These are phyloP conservation scores for Drosophila eohydei DNA, from an alignment of 2,888 invertebrate genomes.

Conservation along the genomic window DNA sequence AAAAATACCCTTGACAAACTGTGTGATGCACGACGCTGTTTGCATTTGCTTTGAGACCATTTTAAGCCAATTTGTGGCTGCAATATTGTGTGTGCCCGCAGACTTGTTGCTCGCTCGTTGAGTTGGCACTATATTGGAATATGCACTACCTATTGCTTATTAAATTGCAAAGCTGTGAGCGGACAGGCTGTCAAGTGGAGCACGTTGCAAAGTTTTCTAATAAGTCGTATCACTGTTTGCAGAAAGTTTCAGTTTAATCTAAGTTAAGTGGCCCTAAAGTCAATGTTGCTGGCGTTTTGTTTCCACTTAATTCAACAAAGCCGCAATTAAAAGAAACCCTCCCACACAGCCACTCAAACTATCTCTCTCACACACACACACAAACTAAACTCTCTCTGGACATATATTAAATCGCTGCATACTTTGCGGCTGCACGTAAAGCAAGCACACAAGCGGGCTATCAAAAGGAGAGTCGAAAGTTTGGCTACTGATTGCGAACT, in stretches of 20 bases:
- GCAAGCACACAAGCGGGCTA: constrained; percentile 34
- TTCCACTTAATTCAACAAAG: background rate
- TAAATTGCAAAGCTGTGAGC: constrained; percentile 4
- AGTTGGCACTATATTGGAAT: background rate
- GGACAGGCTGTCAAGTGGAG: constrained; percentile 1
- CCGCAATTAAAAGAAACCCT: constrained; percentile 10
- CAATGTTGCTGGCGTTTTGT: background rate
- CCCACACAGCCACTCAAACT: background rate
- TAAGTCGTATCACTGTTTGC: constrained; percentile 1
- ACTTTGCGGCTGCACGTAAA: constrained; percentile 53
- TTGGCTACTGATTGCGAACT: constrained; percentile 15
- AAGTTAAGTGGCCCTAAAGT: background rate
- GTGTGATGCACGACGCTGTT: background rate
- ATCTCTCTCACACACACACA: background rate
- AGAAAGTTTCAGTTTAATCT: background rate
- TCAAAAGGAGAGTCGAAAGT: constrained; percentile 24
- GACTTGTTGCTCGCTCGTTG: background rate
- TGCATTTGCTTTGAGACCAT: background rate
- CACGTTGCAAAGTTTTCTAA: constrained; percentile 13
- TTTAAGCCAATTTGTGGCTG: background rate
- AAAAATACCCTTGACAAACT: background rate
- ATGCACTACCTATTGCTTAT: background rate
- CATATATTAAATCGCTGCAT: constrained; percentile 39
- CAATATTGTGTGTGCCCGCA: background rate
- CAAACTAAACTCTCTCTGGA: background rate